Base-by-base conservation (phyloP, 2,888 invertebrate species). In the Pristionchus exspectatus region DNA sequence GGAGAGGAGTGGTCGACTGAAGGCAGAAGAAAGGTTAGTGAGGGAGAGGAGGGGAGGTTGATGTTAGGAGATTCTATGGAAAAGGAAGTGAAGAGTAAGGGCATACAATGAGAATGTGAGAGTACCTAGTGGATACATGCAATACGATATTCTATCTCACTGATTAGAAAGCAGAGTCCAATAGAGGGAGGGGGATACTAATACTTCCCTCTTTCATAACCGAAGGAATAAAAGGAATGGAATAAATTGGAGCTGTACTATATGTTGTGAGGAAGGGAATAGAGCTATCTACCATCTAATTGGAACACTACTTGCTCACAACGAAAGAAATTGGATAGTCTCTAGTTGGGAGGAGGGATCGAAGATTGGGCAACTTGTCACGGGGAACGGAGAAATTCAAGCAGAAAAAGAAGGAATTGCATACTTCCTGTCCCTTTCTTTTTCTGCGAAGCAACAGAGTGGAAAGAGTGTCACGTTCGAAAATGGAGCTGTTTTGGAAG, bases 101-200 rank as follows among this genome's bases (percentile, higher is more conserved):
- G 50, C 24, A n/a, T 66, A 72, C 30, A 72, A 72, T 72, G 72
- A 27, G 72, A 72, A 72, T 66, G 66, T 24, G 66, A 66, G 66
- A 66, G 66, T 66, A 72, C 18, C 59, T 59, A 59, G 59, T 21
- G 59, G 14, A 59, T 59, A 24, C 59, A 59, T 59, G 2, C 59
- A 24, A 59, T 44, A 44, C 44, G 44, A 56, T 56, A 56, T 59
- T 59, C 59, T 18, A 21, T 59, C 59, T 59, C 21, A 24, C 59
- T 59, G 59, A 59, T 59, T 59, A 59, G 21, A 18, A 59, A 59
- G 59, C 59, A 56, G 56, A 12, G 12, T 18, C 16, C 56, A 59
- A 59, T 59, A 59, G 24, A 50, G 44, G 12, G 44, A 50, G 38
- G 38, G 38, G 38, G 44, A 50, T 50, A 12, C 5, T 59, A 59